Conservation (phyloP, 2,888 invertebrate genomes). For the Lomographa bimaculata region DNA sequence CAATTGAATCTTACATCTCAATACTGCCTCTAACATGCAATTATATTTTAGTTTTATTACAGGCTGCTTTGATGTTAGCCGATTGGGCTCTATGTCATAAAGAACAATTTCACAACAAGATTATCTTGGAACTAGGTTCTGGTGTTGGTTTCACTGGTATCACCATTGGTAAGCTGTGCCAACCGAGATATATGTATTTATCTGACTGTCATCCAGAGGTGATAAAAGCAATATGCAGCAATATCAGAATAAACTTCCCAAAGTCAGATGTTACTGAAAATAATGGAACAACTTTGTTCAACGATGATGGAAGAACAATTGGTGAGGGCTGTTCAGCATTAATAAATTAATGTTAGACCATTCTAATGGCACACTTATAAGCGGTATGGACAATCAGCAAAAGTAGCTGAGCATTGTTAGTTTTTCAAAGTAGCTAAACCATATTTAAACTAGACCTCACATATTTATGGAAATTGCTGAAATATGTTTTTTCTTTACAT, state of each 20-base stretch:
- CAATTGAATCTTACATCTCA: no score
- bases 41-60: constrained; percentile 38
- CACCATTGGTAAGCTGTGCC: constrained; percentile 80
- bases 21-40: no score
- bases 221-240: constrained; percentile 84
- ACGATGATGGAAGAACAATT: constrained; percentile 35
- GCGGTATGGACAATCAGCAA: no score
- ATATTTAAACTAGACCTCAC: no score
- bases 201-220: constrained; percentile 89
- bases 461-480: no score
- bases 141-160: constrained; percentile 90
- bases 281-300: constrained; percentile 34
- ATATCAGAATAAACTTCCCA: constrained; percentile 85
- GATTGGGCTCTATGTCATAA: constrained; percentile 87
- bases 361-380: no score
- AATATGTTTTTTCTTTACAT: no score
- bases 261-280: constrained; percentile 26
- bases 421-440: no score
- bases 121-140: constrained; percentile 89
- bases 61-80: constrained; percentile 88
- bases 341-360: no score
- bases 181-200: constrained; percentile 81
- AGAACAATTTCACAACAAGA: constrained; percentile 76
- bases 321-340: no score
- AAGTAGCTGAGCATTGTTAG: no score